Base-by-base conservation (phyloP, 2,113 vertebrate genomes). In the Orycteropus afer region DNA sequence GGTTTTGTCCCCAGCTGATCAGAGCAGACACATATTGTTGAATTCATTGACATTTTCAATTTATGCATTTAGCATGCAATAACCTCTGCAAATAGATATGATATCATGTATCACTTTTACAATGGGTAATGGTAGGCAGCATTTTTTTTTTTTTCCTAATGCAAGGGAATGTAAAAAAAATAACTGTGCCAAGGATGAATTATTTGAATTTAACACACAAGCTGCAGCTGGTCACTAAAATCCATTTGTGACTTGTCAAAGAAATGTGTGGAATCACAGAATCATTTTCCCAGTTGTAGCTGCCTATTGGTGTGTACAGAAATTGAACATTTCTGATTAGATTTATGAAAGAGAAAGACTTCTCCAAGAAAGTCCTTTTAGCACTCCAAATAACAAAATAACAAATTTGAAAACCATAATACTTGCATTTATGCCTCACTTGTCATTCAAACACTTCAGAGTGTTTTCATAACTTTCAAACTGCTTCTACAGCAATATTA, bases 231-330 rank as follows among this genome's bases (percentile, higher is more conserved):
- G 96, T 97, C 97, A 95, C 97, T 97, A 96, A 97, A 97, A 95
- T 91, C 96, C 94, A 97, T 97, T 96, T 97, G 89, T 96, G 97
- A 93, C 93, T 97, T 97, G 97, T 97, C 97, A 97, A 94, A 96
- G 89, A 95, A 95, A 97, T 84, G 59, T 97, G 92, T 93, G 76
- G 81, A 96, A 97, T 97, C 93, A 89, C 95, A 95, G 89, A 97
- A 97, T 97, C 89, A 96, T 97, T 97, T 94, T 90, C 96, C 94
- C 89, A 86, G 89, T 87, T 97, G 97, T 97, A 94, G 65, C 95
- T 87, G 89, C 86, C 80, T 89, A 40, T 89, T 97, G 49, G 1
- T 91, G 94, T 97, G 93, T 84, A 9, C 65, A 96, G 89, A 91
- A 96, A 97, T 94, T 97, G 96, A 96, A 95, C 71, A 87, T 93